Evolutionary conservation across 2,888 invertebrate species (phyloP), one percentile per base, ranked within the genome.

Genomic region (Hololepta plana): DNA sequence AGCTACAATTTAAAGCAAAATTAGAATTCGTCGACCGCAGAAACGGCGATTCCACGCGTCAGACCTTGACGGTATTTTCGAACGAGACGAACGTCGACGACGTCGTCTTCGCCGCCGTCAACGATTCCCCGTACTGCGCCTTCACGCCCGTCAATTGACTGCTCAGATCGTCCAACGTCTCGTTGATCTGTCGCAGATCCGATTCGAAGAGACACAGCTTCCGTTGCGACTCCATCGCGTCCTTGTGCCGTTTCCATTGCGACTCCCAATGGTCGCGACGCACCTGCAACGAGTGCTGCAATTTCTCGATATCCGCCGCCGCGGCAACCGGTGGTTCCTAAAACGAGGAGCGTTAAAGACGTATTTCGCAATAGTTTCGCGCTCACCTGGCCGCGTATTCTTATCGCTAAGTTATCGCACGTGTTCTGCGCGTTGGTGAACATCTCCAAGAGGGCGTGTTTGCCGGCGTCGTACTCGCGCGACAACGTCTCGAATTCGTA

Each of bases 51-150:
- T 29, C 30, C 27, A 34, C 27, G 28, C 21, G 15, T 19, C 14
- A 12, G 55, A 81, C 79, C 60, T 73, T 65, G 36, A 81, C 68
- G 27, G 76, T 77, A 49, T 70, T 70, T 54, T 82, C 77, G 48
- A 82, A 79, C 42, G 74, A 70, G 33, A 64, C 62, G 46, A 80
- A 82, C 15, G 75, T 70, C 36, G 67, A 55, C 4, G 74, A 71
- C 22, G 72, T 72, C 27, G 72, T 65, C 47, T 68, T 69, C 4
- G 76, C 75, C 17, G 72, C 66, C 4, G 67, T 60, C 36, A 75
- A 55, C 36, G 75, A 76, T 44, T 77, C 77, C 15, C 76, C 74
- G 49, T 67, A 74, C 51, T 73, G 70, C 28, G 67, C 71, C 40
- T 66, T 63, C 37, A 72, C 61, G 30, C 64, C 64, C 34, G 58